Percentiles rank a stretch among this genome's conserved stretches.
Evolutionary conservation across 2,113 vertebrate species (phyloP).

Genomic region (Genyomyrus donnyi): DNA sequence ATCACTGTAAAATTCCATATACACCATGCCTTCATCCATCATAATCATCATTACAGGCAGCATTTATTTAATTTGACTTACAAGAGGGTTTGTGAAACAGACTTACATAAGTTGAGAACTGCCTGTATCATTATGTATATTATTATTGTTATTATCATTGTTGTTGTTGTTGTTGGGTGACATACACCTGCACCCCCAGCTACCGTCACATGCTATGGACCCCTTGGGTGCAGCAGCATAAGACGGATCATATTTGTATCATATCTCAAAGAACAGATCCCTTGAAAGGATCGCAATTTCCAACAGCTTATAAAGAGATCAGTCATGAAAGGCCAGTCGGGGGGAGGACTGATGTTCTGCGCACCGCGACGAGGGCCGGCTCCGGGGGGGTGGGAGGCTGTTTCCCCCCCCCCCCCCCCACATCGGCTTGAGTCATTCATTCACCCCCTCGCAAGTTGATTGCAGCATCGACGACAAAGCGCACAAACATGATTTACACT

Average conservation of each 20-base stretch:
- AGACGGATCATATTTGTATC: neutral
- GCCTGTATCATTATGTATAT: neutral
- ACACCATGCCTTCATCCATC: neutral
- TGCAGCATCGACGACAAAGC: neutral
- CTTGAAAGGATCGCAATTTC: slow-evolving; percentile 28
- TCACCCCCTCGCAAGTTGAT: slow-evolving; percentile 10
- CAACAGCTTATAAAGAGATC: slow-evolving; percentile 6
- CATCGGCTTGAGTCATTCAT: slow-evolving; percentile 14
- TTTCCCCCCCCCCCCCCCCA: neutral
- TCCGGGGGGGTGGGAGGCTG: neutral
- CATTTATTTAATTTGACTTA: neutral
- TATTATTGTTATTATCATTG: neutral
- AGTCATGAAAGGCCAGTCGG: slow-evolving; percentile 9
- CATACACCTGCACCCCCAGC: neutral
- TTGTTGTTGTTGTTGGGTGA: neutral
- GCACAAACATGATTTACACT: neutral
- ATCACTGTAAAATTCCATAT: neutral
- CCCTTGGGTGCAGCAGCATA: neutral
- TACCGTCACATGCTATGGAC: neutral
- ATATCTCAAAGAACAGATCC: slow-evolving; percentile 17
- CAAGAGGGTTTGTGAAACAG: neutral
- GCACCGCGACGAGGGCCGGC: neutral
- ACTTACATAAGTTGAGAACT: neutral
- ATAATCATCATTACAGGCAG: neutral
- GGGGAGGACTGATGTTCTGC: neutral